Conservation (phyloP, 2,888 invertebrate genomes). For the Brachypalpus laphriformis region DNA sequence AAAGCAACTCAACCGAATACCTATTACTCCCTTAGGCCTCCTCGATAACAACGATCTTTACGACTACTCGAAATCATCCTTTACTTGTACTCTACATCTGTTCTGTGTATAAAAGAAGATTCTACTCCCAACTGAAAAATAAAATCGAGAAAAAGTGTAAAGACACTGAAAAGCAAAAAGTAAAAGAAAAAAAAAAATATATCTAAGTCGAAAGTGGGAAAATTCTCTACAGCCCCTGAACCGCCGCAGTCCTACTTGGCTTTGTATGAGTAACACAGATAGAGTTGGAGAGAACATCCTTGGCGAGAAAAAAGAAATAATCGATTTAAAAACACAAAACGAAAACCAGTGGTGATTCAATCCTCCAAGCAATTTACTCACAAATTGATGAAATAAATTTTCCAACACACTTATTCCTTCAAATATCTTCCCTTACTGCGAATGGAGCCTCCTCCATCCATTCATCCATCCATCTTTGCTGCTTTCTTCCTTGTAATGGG, state of each 20-base stretch:
- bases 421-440: constrained; percentile 19
- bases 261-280: constrained; percentile 8
- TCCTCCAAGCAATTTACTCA: constrained; percentile 82
- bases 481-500: constrained; percentile 38
- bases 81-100: constrained; percentile 42
- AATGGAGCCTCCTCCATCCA: constrained; percentile 20
- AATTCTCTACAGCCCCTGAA: constrained; percentile 48
- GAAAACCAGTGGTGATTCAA: constrained; percentile 76
- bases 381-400: constrained; percentile 83
- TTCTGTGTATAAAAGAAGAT: constrained; percentile 31
- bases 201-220: constrained; percentile 43
- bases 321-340: constrained; percentile 72
- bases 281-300: not conserved
- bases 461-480: constrained; percentile 32
- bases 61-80: constrained; percentile 51
- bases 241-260: constrained; percentile 12
- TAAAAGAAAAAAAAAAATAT: constrained; percentile 11
- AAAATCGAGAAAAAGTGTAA: constrained; percentile 26
- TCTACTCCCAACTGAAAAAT: constrained; percentile 56
- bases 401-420: constrained; percentile 79
- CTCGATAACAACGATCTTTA: constrained; percentile 57
- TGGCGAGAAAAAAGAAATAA: constrained; percentile 47
- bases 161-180: not conserved
- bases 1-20: constrained; percentile 66
- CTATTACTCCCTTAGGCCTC: constrained; percentile 71